These are phyloP conservation scores for Lutra lutra DNA, from an alignment of 2,797 vertebrate genomes.

Conservation along the genomic window DNA sequence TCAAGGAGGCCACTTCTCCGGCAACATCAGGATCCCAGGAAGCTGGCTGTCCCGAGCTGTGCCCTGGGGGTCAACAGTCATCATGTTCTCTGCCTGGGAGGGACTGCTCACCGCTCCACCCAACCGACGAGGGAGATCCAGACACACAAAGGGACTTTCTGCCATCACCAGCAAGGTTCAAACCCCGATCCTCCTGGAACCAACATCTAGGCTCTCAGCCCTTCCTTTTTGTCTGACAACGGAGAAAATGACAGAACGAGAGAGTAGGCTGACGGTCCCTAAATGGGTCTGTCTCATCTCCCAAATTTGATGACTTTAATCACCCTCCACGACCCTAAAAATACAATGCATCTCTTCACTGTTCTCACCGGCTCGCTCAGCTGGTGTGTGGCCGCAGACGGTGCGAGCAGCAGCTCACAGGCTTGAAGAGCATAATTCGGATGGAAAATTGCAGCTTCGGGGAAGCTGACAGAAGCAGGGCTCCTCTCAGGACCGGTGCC, in stretches of 20 bases:
- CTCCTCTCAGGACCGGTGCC: background rate
- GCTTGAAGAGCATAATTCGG: too few species aligned
- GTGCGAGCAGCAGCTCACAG: fast-evolving
- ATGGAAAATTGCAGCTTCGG: background rate
- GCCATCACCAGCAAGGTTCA: background rate
- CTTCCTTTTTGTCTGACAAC: background rate
- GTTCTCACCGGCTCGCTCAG: too few species aligned
- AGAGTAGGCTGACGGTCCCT: fast-evolving
- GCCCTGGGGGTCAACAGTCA: background rate
- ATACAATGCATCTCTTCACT: fast-evolving
- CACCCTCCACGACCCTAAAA: too few species aligned
- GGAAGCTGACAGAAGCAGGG: background rate
- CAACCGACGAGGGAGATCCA: too few species aligned
- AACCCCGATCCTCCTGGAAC: too few species aligned
- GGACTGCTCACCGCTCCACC: too few species aligned
- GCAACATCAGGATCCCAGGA: fast-evolving
- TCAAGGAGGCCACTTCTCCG: fast-evolving
- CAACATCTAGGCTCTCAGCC: fast-evolving
- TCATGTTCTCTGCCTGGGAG: fast-evolving
- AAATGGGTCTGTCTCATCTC: background rate
- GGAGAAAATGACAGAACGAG: background rate
- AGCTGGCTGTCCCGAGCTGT: background rate
- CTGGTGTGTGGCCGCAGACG: fast-evolving
- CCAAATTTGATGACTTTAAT: background rate
- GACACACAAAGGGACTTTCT: background rate